Conservation (phyloP, 1,140 invertebrate species). For the Brachionus plicatilis region DNA sequence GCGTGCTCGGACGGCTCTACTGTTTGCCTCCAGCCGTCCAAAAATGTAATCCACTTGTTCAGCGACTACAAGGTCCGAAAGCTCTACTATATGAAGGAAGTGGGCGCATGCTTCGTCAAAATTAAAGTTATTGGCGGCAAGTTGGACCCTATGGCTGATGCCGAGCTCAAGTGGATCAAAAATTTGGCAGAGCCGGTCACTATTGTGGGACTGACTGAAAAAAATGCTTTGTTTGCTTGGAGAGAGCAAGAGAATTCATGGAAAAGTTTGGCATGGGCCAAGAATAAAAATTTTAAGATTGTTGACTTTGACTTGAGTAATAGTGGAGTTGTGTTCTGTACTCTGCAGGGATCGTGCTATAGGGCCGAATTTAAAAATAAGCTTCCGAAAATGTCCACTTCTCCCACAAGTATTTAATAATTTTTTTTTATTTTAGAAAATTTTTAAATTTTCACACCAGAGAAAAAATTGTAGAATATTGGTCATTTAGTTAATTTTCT, state of each 20-base stretch:
- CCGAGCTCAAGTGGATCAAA: not conserved
- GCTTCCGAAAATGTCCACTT: not conserved
- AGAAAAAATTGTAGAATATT: too few relatives aligned
- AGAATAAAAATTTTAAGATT: conserved; percentile 14
- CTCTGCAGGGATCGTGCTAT: not conserved
- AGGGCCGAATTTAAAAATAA: conserved; percentile 19
- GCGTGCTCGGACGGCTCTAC: conserved; percentile 66
- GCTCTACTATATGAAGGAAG: conserved; percentile 27
- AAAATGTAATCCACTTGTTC: conserved; percentile 66
- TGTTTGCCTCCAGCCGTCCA: conserved; percentile 61
- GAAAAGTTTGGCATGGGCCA: not conserved
- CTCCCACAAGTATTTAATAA: not conserved
- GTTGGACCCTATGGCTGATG: not conserved
- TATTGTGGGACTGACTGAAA: conserved; percentile 12
- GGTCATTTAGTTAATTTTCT: too few relatives aligned
- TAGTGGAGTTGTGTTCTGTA: not conserved
- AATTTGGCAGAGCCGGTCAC: not conserved
- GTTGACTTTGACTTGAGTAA: conserved; percentile 31
- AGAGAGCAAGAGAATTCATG: not conserved
- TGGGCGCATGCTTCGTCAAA: not conserved
- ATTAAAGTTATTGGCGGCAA: not conserved
- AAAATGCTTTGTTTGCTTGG: conserved; percentile 23
- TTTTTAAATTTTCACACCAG: too few relatives aligned
- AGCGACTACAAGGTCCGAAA: conserved; percentile 64
- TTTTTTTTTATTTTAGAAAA: too few relatives aligned